Base-by-base conservation (phyloP, 1,140 invertebrate genomes). In the Samia ricini region DNA sequence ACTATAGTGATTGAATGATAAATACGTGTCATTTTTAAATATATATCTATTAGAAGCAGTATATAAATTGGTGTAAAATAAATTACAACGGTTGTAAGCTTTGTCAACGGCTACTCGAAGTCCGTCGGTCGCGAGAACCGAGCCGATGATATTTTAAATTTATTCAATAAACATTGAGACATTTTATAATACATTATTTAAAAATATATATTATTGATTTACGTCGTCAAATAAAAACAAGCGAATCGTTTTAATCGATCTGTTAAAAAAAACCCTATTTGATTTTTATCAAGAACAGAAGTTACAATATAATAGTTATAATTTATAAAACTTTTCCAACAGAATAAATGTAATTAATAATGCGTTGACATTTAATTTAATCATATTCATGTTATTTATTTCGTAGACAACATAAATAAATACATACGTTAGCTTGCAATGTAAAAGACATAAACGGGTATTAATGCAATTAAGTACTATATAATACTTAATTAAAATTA, bases 361-460 rank as follows among this genome's bases (percentile, higher is more conserved):
- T 42, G n/a, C n/a, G 12, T 42, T 42, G 33, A 42, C 33, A 42
- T 42, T 42, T 42, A 42, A 1, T n/a, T n/a, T n/a, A n/a, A n/a
- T n/a, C n/a, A n/a, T n/a, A n/a, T n/a, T n/a, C n/a, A n/a, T n/a
- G n/a, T n/a, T n/a, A n/a, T n/a, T n/a, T n/a, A n/a, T n/a, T n/a
- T n/a, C n/a, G n/a, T 15, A 42, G 12, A 42, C 4, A 42, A 42
- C 33, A 42, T 4, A 42, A 12, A 15, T 1, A 12, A 42, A 26
- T 26, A 26, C 26, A 10, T 42, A 10, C 3, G n/a, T 42, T 42
- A 42, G 15, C 12, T 42, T 42, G 10, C n/a, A n/a, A 29, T 66
- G 49, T 22, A 80, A 80, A 80, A 77, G 75, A 80, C 77, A 72
- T 80, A 74, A 77, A 80, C 77, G 75, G 58, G 64, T 29, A 51